Percentiles rank a stretch among this genome's conserved stretches.
These are phyloP conservation scores for Oncorhynchus gorbuscha DNA, from an alignment of 2,113 vertebrate genomes.

Conservation along the genomic window DNA sequence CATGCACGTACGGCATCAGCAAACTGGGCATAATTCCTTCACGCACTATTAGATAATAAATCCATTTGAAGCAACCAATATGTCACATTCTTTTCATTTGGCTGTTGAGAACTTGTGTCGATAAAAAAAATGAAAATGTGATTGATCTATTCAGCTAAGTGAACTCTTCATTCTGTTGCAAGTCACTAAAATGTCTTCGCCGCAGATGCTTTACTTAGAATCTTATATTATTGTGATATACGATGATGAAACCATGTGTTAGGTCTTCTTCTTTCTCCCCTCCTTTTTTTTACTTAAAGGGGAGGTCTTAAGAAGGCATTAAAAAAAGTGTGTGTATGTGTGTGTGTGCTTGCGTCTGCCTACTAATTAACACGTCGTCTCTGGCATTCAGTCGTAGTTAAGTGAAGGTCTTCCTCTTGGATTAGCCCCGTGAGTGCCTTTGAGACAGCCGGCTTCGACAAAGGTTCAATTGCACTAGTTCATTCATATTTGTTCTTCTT, in stretches of 20 bases:
- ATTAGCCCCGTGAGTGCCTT: slow-evolving; percentile 23
- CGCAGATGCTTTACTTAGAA: neutral
- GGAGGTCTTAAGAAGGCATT: slow-evolving; percentile 13
- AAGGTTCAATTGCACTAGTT: slow-evolving; percentile 25
- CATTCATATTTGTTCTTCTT: slow-evolving; percentile 17
- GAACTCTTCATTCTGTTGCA: neutral
- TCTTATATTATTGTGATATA: neutral
- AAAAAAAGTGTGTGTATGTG: slow-evolving; percentile 12
- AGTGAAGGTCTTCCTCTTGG: slow-evolving; percentile 31
- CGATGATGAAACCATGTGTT: neutral
- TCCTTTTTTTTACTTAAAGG: slow-evolving; percentile 12
- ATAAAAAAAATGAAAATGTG: neutral
- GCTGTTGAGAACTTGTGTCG: neutral
- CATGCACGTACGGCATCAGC: neutral
- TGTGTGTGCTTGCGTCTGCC: slow-evolving; percentile 1
- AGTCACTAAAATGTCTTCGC: neutral
- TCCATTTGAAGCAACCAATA: slow-evolving; percentile 10
- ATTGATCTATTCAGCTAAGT: neutral
- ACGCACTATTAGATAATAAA: slow-evolving; percentile 26
- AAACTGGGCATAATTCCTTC: slow-evolving; percentile 21
- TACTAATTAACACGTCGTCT: slow-evolving; percentile 37
- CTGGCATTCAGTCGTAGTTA: slow-evolving; percentile 37
- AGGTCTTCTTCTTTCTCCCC: neutral
- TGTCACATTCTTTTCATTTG: neutral
- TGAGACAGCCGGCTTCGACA: slow-evolving; percentile 24